A percentile compares a stretch with the other conserved stretches of the same genome.
phyloP scores from a whole-genome alignment of 2,888 invertebrate species.

The Philereme vetulata region DNA sequence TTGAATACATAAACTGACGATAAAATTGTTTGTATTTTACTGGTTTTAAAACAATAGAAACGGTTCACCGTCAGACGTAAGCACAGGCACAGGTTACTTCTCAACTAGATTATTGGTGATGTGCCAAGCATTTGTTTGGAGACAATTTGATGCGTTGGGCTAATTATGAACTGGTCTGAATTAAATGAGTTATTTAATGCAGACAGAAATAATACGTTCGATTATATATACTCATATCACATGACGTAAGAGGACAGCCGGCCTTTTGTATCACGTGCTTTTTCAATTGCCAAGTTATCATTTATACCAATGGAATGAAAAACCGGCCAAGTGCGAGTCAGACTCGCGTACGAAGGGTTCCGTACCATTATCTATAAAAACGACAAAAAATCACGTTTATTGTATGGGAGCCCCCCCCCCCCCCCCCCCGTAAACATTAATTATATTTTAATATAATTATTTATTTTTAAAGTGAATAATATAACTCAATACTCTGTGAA shows the following conservation, averaged over 20 bases:
- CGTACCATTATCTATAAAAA: no score
- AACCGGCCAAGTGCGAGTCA: no score
- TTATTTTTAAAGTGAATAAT: no score
- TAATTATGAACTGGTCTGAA: slow-evolving; percentile 51
- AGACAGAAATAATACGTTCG: slow-evolving; percentile 24
- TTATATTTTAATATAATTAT: no score
- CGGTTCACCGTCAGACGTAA: slow-evolving; percentile 17
- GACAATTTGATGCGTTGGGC: slow-evolving; percentile 56
- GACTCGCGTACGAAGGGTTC: no score
- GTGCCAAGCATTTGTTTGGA: slow-evolving; percentile 62
- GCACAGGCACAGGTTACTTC: slow-evolving; percentile 32
- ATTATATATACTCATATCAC: slow-evolving; percentile 28
- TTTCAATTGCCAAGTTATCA: neutral
- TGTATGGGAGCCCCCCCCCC: no score
- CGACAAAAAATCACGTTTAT: no score
- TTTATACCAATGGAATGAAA: no score
- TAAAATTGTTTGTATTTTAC: slow-evolving; percentile 33
- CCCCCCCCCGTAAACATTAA: no score
- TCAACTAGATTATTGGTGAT: slow-evolving; percentile 48
- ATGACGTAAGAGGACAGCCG: slow-evolving; percentile 28
- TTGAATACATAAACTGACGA: slow-evolving; percentile 36
- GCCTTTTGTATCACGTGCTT: slow-evolving; percentile 15
- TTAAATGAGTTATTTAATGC: slow-evolving; percentile 32
- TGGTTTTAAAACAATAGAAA: slow-evolving; percentile 20
- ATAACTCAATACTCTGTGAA: no score